These are phyloP conservation scores for Neotoma lepida DNA, from an alignment of 2,113 vertebrate species.

Conservation along the genomic window DNA sequence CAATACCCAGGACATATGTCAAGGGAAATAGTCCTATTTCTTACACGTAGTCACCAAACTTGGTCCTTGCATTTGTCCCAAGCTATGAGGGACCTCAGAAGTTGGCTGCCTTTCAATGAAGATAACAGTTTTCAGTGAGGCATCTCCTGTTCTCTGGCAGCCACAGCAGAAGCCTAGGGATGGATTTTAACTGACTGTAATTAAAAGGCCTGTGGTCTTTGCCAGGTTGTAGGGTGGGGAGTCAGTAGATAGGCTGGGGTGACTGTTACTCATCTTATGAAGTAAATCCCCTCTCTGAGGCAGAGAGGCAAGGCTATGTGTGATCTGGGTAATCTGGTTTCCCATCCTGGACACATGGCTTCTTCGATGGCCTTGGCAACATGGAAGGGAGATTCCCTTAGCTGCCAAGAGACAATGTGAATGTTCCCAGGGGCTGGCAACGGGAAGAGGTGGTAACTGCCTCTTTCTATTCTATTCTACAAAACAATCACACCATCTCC, in stretches of 20 bases:
- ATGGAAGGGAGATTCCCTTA: neutral
- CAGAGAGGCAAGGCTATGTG: neutral
- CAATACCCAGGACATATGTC: neutral
- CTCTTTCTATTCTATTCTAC: neutral
- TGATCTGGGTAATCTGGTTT: neutral
- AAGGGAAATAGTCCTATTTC: neutral
- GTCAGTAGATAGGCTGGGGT: neutral
- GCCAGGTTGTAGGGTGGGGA: accelerated
- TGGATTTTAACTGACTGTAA: neutral
- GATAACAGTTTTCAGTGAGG: constrained; percentile 18
- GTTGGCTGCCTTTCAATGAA: neutral
- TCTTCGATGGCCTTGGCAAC: neutral
- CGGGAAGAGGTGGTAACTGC: too few relatives aligned
- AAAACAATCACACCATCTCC: neutral
- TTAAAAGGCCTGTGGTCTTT: neutral
- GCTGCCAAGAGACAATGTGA: neutral
- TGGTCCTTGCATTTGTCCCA: neutral
- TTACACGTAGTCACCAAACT: neutral
- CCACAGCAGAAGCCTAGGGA: neutral
- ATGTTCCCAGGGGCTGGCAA: neutral
- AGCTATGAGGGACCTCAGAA: neutral
- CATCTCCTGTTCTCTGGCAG: neutral
- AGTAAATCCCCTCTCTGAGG: neutral
- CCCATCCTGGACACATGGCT: neutral
- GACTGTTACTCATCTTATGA: neutral